phyloP scores from a whole-genome alignment of 1,140 invertebrate species.

The Armadillidium nasatum region DNA sequence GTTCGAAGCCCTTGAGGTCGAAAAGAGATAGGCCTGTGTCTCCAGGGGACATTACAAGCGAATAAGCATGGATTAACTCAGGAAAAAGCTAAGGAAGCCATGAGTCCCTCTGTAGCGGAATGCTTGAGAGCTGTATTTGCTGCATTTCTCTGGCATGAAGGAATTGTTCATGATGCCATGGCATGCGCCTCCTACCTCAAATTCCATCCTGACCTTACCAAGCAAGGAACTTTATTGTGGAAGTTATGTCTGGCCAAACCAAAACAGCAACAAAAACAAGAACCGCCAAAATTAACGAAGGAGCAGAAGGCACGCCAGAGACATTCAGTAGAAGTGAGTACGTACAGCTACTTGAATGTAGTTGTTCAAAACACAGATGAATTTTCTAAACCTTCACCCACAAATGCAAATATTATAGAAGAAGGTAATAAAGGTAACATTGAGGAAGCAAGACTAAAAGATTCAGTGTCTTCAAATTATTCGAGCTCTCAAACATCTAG shows the following conservation, averaged over 20 bases:
- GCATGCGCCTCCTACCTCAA: conserved; percentile 92
- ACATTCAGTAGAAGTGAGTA: conserved; percentile 76
- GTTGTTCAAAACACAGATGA: conserved; percentile 42
- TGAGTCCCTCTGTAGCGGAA: conserved; percentile 89
- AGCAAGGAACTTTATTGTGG: conserved; percentile 40
- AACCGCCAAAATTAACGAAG: conserved; percentile 44
- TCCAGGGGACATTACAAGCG: conserved; percentile 50
- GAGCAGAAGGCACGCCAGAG: conserved; percentile 59
- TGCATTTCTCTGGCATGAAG: conserved; percentile 94
- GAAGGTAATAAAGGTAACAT: background rate
- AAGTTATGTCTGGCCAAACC: conserved; percentile 43
- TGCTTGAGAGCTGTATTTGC: conserved; percentile 89
- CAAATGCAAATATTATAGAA: conserved; percentile 41
- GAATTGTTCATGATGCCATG: conserved; percentile 94
- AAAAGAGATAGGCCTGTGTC: conserved; percentile 61
- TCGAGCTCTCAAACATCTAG: conserved; percentile 28
- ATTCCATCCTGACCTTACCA: conserved; percentile 70
- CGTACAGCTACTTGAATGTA: conserved; percentile 42
- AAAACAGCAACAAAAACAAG: conserved; percentile 31
- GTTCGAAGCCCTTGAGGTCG: conserved; percentile 51
- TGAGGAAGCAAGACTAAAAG: conserved; percentile 28
- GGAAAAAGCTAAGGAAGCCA: conserved; percentile 67
- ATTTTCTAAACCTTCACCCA: conserved; percentile 33
- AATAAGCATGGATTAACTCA: conserved; percentile 44
- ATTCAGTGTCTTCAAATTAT: conserved; percentile 25